phyloP scores from a whole-genome alignment of 2,113 vertebrate genomes.

The Hippocampus abdominalis region DNA sequence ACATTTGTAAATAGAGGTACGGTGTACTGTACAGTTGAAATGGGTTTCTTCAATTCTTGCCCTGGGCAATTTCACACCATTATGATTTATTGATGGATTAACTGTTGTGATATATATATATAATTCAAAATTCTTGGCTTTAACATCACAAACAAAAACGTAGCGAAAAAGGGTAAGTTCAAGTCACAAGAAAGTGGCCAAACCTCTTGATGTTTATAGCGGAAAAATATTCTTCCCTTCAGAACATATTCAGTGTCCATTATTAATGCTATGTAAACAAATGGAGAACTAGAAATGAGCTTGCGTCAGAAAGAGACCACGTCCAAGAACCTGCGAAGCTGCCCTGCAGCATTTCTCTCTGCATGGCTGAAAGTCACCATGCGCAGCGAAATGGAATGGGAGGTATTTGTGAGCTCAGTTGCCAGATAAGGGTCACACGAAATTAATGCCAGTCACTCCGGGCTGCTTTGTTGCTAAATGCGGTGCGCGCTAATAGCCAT shows the following conservation, averaged over 20 bases:
- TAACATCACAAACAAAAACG: background rate
- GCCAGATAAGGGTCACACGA: constrained; percentile 42
- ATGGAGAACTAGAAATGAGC: background rate
- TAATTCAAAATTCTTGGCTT: too few species aligned
- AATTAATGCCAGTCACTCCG: background rate
- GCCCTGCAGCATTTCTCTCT: constrained; percentile 56
- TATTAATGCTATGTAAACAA: constrained; percentile 24
- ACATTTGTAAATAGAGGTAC: too few species aligned
- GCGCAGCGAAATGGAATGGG: constrained; percentile 37
- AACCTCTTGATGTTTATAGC: background rate
- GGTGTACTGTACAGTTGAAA: background rate
- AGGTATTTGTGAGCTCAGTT: constrained; percentile 47
- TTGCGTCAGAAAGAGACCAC: constrained; percentile 5
- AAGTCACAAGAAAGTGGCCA: background rate
- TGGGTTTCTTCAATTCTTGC: background rate
- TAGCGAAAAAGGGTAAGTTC: background rate
- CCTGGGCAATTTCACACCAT: background rate
- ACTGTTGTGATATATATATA: background rate
- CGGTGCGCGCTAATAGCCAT: background rate
- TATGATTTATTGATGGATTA: constrained; percentile 1
- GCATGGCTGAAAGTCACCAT: constrained; percentile 28
- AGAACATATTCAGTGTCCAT: constrained; percentile 1
- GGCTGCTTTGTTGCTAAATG: constrained; percentile 4
- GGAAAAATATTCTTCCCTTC: background rate
- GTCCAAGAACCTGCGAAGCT: constrained; percentile 38